Conservation (phyloP, 2,888 invertebrate genomes). For the Hypselothyrea guttata region DNA sequence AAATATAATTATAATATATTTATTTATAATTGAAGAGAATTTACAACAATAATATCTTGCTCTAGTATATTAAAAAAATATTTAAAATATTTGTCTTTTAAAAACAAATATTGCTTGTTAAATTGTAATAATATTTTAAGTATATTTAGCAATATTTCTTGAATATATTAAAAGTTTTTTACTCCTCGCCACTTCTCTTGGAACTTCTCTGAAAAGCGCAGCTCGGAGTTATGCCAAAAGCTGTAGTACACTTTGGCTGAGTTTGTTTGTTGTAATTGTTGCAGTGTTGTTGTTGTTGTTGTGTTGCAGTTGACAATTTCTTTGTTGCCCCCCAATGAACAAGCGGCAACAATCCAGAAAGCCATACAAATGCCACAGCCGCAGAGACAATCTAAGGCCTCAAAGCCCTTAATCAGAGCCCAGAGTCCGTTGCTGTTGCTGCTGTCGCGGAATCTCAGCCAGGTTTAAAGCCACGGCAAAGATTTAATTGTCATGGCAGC, state of each 20-base stretch:
- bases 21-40: too few species aligned
- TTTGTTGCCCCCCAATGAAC: constrained; percentile 40
- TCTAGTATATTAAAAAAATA: too few species aligned
- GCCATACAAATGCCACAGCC: constrained; percentile 56
- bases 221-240: constrained; percentile 66
- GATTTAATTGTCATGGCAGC: constrained; percentile 69
- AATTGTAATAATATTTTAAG: too few species aligned
- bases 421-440: not conserved
- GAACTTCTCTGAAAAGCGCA: too few species aligned
- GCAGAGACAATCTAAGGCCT: constrained; percentile 47
- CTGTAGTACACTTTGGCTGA: constrained; percentile 44
- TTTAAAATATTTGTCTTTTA: too few species aligned
- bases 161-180: too few species aligned
- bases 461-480: constrained; percentile 67
- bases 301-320: constrained; percentile 59
- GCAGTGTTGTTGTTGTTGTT: constrained; percentile 36
- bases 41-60: too few species aligned
- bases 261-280: not conserved
- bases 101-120: too few species aligned
- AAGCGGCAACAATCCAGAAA: constrained; percentile 37
- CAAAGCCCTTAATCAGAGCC: constrained; percentile 69
- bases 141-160: too few species aligned
- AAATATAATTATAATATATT: too few species aligned
- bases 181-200: too few species aligned
- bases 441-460: constrained; percentile 63